Percentiles rank a stretch among this genome's conserved stretches.
phyloP scores from a whole-genome alignment of 1,140 invertebrate species.

The Lepidurus packardi region DNA sequence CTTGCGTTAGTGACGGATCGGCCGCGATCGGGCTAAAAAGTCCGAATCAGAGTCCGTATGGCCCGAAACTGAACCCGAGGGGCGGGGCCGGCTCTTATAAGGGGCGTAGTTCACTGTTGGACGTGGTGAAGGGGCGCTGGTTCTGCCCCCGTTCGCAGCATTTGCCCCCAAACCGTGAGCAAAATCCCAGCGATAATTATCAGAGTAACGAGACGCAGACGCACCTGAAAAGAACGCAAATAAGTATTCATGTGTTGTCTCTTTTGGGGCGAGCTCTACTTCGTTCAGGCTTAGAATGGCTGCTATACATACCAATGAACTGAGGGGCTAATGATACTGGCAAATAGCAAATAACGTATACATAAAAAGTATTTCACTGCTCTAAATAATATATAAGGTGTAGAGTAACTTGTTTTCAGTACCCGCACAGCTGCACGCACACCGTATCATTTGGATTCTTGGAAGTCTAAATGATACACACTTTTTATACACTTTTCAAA shows the following conservation, averaged over 20 bases:
- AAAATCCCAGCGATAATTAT: slow-evolving; percentile 50
- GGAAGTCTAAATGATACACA: no score
- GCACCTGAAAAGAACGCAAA: background rate
- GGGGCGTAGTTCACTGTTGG: background rate
- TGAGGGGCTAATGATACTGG: no score
- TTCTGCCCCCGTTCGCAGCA: background rate
- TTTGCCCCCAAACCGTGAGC: slow-evolving; percentile 44
- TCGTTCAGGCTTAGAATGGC: no score
- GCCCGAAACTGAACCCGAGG: background rate
- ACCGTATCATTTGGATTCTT: no score
- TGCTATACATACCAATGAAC: no score
- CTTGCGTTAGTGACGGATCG: background rate
- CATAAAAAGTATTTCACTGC: no score
- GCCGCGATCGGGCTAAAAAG: background rate
- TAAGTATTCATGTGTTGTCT: background rate
- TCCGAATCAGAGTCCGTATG: background rate
- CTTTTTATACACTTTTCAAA: no score
- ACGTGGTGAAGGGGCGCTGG: background rate
- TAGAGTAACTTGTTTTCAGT: no score
- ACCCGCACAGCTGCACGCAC: no score
- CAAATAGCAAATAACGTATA: no score
- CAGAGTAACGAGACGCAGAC: slow-evolving; percentile 34
- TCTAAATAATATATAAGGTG: no score
- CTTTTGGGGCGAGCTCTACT: no score
- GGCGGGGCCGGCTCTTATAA: background rate